A percentile compares a stretch with the other conserved stretches of the same genome.
Conservation (phyloP, 2,888 invertebrate species). For the Campoplex nolae region DNA sequence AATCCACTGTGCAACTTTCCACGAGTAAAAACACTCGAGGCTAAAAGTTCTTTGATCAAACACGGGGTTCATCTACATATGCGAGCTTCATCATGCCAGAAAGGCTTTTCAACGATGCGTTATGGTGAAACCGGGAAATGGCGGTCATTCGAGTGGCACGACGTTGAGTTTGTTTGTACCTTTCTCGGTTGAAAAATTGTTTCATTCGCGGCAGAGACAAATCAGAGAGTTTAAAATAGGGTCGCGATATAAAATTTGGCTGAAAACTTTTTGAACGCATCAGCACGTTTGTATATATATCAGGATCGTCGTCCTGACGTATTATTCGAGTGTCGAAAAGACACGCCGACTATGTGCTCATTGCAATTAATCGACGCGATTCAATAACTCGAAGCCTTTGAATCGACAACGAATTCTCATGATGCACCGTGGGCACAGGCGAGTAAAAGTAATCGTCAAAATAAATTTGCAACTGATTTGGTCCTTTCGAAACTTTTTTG, state of each 20-base stretch:
- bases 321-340: background rate
- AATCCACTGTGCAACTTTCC: constrained; percentile 27
- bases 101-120: constrained; percentile 29
- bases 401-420: background rate
- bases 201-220: background rate
- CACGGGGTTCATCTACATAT: background rate
- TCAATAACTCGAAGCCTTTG: too few species aligned
- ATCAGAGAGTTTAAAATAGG: background rate
- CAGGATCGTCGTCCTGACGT: background rate
- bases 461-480: background rate
- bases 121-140: constrained; percentile 49
- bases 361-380: too few species aligned
- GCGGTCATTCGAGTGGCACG: constrained; percentile 14
- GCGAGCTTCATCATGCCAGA: constrained; percentile 18
- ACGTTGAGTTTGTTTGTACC: background rate
- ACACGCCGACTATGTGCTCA: too few species aligned
- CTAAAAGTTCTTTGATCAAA: constrained; percentile 31
- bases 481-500: background rate
- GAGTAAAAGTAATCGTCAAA: background rate
- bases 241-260: background rate
- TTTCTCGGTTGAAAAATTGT: background rate
- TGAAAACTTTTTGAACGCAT: background rate
- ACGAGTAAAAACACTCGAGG: constrained; percentile 25
- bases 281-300: background rate
- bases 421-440: background rate